Evolutionary conservation across 92 coral and sea anemone species (phyloP).

Genomic region (Umimayanthus chanpuru): DNA sequence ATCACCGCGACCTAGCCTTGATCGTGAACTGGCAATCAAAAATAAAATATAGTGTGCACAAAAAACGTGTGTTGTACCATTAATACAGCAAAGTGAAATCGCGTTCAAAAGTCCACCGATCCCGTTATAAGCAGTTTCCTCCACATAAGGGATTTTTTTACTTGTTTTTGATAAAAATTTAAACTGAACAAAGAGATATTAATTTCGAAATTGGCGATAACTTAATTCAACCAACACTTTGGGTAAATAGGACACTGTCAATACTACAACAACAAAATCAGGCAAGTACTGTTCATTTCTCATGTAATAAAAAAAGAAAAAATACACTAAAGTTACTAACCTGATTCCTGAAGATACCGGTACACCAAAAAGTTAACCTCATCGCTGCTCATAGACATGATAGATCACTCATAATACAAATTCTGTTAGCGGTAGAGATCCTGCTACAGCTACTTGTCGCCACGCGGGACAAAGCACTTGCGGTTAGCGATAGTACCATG

Average conservation of each 20-base stretch:
- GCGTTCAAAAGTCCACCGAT: background rate
- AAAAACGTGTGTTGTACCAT: background rate
- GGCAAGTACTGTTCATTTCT: background rate
- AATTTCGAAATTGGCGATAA: background rate
- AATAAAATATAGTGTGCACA: background rate
- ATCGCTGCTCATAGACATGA: constrained; percentile 99
- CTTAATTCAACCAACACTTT: background rate
- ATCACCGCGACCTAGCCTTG: background rate
- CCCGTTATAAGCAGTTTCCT: background rate
- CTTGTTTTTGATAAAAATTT: background rate
- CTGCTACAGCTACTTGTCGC: constrained; percentile 35
- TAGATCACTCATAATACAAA: constrained; percentile 64
- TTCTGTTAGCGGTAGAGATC: constrained; percentile 23
- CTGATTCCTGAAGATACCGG: constrained; percentile 99
- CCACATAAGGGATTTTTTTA: background rate
- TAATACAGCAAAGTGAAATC: background rate
- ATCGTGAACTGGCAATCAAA: background rate
- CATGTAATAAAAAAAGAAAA: background rate
- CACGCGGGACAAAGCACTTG: constrained; percentile 63
- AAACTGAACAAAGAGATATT: background rate
- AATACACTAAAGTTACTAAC: constrained; percentile 52
- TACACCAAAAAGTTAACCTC: constrained; percentile 98
- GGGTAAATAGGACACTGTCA: background rate
- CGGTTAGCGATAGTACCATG: constrained; percentile 32
- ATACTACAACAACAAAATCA: background rate